Evolutionary conservation across 2,113 vertebrate genomes (phyloP), one percentile per base, ranked within the genome.

Genomic region (Morone chrysops): DNA sequence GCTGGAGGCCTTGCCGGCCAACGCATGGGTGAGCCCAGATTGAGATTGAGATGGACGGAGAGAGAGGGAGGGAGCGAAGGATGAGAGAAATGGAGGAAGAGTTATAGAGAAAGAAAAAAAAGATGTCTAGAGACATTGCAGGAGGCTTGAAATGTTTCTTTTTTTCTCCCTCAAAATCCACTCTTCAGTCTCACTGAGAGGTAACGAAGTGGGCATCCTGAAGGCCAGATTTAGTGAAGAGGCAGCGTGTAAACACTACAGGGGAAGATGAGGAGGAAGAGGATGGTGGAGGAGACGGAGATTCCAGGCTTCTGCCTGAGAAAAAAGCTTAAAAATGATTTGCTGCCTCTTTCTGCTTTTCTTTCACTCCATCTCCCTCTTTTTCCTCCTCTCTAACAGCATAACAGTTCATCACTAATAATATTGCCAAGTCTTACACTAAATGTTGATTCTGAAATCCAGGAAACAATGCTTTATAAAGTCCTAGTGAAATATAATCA

Each of bases 221-320:
- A 71, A 82, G 90, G 87, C 62, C 6, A 48, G 85, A 93, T 92
- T 87, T 90, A 89, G 67, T 36, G 82, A 78, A 87, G 87, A 75
- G 79, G 74, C 53, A 70, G 70, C 16, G 20, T 80, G 87, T 83
- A 88, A 91, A 93, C 85, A 81, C 88, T 60, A 16, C 50, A 65
- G 68, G 48, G 54, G 41, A 63, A 50, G 67, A 83, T 13, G 41
- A 81, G 60, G 70, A 61, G 47, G 63, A 57, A 38, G 69, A 76
- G 50, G 72, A 67, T 11, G 50, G 54, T 8, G 36, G 45, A 81
- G 17, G 7, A 76, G 53, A 68, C 22, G 57, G 82, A 40, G 69
- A 82, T 65, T 80, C 41, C 56, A 82, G 75, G 68, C 59, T 66
- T 80, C 20, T 40, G 51, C 10, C 6, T 13, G 50, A 69, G 36